Evolutionary conservation across 2,113 vertebrate species (phyloP).

Genomic region (Melanerpes aurifrons): DNA sequence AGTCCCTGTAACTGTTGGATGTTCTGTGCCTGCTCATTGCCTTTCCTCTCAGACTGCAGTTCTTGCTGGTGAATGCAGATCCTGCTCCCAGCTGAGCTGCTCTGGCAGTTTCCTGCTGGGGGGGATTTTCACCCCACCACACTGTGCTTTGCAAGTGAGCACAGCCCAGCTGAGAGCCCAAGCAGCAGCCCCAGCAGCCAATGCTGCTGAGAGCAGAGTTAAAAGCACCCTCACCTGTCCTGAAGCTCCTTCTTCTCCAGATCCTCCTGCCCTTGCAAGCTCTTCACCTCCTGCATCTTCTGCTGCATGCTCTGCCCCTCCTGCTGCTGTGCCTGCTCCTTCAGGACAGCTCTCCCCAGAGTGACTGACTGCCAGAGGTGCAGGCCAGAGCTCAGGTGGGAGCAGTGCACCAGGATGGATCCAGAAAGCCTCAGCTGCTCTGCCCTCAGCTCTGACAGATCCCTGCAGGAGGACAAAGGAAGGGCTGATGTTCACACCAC

Average conservation of each 20-base stretch:
- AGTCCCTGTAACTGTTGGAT: no score
- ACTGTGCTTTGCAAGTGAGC: not conserved
- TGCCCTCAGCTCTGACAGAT: slow-evolving; percentile 84
- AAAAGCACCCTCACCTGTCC: slow-evolving; percentile 68
- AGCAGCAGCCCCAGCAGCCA: not conserved
- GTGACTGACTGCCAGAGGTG: slow-evolving; percentile 17
- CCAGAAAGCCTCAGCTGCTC: slow-evolving; percentile 85
- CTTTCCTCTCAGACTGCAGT: no score
- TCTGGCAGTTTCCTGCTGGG: no score
- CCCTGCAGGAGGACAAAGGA: slow-evolving; percentile 72
- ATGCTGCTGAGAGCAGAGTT: not conserved
- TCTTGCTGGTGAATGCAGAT: no score
- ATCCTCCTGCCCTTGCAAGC: slow-evolving; percentile 63
- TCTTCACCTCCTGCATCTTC: slow-evolving; percentile 32
- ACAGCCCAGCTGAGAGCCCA: not conserved
- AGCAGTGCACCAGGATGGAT: slow-evolving; percentile 79
- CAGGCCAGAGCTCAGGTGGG: slow-evolving; percentile 32
- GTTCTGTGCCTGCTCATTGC: no score
- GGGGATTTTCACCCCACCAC: no score
- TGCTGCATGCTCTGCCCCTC: slow-evolving; percentile 61
- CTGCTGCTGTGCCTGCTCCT: slow-evolving; percentile 49
- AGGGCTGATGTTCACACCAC: not conserved
- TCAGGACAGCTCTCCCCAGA: slow-evolving; percentile 7
- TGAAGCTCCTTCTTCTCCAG: slow-evolving; percentile 51
- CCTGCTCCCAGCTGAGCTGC: no score